Evolutionary conservation across 2,888 invertebrate species (phyloP).

Genomic region (Bombyx huttoni): DNA sequence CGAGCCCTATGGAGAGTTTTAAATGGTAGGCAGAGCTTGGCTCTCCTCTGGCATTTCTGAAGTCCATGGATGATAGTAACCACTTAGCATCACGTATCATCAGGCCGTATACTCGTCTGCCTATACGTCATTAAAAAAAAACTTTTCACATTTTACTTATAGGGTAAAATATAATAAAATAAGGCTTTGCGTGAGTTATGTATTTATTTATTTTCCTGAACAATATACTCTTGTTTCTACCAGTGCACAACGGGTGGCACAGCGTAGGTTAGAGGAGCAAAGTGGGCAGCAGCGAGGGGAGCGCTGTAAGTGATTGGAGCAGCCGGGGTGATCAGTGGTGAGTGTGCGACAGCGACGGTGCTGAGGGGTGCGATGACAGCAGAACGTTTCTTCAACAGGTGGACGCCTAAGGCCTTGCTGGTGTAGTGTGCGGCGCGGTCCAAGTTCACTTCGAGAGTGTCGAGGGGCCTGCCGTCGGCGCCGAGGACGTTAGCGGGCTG

Average conservation of each 20-base stretch:
- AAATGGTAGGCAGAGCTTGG: no score
- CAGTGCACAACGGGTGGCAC: conserved; percentile 27
- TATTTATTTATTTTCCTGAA: background rate
- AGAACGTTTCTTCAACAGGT: conserved; percentile 48
- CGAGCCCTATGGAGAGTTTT: no score
- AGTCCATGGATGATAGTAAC: no score
- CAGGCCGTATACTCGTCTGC: no score
- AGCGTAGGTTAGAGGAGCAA: conserved; percentile 32
- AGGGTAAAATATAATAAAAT: background rate
- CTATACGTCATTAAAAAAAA: no score
- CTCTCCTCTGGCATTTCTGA: no score
- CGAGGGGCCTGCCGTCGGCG: conserved; percentile 55
- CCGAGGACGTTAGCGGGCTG: conserved; percentile 56
- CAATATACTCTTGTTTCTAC: background rate
- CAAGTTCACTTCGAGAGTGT: conserved; percentile 57
- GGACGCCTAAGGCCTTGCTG: conserved; percentile 43
- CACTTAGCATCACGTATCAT: no score
- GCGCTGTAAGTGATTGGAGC: conserved; percentile 12
- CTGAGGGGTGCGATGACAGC: conserved; percentile 17
- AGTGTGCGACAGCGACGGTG: conserved; percentile 8
- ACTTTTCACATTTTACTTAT: no score
- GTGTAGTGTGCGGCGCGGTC: conserved; percentile 55
- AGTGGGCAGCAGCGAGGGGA: conserved; percentile 9
- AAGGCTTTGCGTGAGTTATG: background rate
- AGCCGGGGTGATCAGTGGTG: conserved; percentile 11